Percentiles rank a stretch among this genome's conserved stretches.
Conservation (phyloP, 2,888 invertebrate genomes). For the Acanthosepion esculentum region DNA sequence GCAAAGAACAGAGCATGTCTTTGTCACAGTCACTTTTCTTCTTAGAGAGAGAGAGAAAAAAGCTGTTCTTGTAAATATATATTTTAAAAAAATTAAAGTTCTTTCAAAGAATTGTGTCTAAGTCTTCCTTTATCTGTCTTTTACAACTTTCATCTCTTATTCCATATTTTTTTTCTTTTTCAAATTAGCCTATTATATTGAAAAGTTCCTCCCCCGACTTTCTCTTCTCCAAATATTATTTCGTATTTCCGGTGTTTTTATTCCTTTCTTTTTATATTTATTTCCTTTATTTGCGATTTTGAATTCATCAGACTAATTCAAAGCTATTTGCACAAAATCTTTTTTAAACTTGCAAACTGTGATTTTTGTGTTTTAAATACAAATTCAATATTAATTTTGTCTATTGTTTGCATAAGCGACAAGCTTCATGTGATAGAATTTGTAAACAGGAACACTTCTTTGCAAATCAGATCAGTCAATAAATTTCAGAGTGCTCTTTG, state of each 20-base stretch:
- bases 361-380: not conserved
- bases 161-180: not conserved
- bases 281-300: not conserved
- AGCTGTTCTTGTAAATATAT: too few species aligned
- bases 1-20: not conserved
- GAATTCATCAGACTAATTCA: slow-evolving; percentile 33
- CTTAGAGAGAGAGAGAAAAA: not conserved
- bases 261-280: not conserved
- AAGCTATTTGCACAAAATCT: not conserved
- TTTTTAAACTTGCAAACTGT: not conserved
- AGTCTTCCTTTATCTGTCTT: slow-evolving; percentile 18
- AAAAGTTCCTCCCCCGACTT: not conserved
- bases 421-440: not conserved
- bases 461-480: not conserved
- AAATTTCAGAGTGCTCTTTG: not conserved
- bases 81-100: not conserved
- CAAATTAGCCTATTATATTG: not conserved
- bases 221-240: not conserved
- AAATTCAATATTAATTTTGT: not conserved
- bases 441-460: not conserved
- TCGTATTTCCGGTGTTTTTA: not conserved
- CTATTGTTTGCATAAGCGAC: not conserved
- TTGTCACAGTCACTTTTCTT: not conserved
- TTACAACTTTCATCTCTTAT: not conserved
- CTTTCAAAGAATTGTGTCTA: not conserved